phyloP scores from a whole-genome alignment of 2,113 vertebrate species.

The Pelodiscus sinensis region DNA sequence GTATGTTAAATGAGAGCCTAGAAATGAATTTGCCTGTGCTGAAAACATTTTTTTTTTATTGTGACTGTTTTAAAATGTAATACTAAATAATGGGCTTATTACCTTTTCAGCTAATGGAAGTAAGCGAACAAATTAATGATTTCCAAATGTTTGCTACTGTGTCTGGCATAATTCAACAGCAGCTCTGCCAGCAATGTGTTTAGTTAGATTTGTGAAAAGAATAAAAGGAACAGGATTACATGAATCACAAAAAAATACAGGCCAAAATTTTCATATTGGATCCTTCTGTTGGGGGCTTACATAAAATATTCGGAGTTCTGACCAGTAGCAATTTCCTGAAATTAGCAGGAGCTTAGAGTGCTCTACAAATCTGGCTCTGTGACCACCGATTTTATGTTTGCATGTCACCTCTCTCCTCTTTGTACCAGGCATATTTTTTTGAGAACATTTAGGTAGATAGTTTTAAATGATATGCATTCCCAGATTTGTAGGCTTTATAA shows the following conservation, averaged over 20 bases:
- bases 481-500: neutral
- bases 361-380: neutral
- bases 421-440: neutral
- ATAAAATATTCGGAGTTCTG: accelerated
- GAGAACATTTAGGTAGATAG: neutral
- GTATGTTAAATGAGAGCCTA: conserved; percentile 14
- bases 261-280: neutral
- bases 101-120: conserved; percentile 20
- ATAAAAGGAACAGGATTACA: neutral
- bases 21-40: conserved; percentile 34
- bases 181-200: conserved; percentile 40
- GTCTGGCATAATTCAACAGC: conserved; percentile 24
- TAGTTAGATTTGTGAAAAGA: conserved; percentile 22
- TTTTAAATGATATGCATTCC: neutral
- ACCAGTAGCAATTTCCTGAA: neutral
- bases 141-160: conserved; percentile 67
- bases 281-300: neutral
- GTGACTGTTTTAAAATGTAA: neutral
- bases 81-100: conserved; percentile 41
- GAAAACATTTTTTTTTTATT: conserved; percentile 40
- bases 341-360: neutral
- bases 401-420: neutral
- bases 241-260: neutral
- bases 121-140: conserved; percentile 49
- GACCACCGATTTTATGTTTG: neutral